Evolutionary conservation across 2,113 vertebrate genomes (phyloP), one percentile per base, ranked within the genome.

Genomic region (Excalfactoria chinensis): DNA sequence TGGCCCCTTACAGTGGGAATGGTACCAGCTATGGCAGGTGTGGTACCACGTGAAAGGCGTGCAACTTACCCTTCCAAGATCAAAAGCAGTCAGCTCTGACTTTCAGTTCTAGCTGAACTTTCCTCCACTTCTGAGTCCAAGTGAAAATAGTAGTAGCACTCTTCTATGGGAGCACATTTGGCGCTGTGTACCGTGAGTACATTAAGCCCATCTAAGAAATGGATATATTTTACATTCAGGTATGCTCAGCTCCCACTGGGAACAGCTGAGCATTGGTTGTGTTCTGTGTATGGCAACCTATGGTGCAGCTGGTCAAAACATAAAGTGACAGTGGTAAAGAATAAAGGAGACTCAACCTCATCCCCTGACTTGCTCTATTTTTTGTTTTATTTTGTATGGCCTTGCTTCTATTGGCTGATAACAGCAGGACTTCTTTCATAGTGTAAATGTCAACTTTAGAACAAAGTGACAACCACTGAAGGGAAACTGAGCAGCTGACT

Each of bases 61-160:
- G 32, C 0, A 0, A 28, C 18, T 37, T 21, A 25, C 1, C 1
- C 26, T 56, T 19, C n/a, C 16, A 17, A 37, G 28, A 32, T 32
- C 7, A 63, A 44, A 6, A 13, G 32, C 72, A 75, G 30, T 30
- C 6, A 34, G 5, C 44, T 83, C 64, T 84, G 41, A 32, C 56
- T 78, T 86, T 8, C 32, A 59, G 32, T 48, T 64, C 9, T 13
- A 51, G 46, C 26, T 0, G 2, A 71, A 43, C 0, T 0, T 67
- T 46, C 40, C 68, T 82, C 78, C 85, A 48, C 22, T 69, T 76
- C 49, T 0, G 2, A 83, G 64, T 73, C 77, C 26, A 63, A 76
- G 48, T 81, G 32, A 81, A 51, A 41, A 11, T 63, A 35, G 21
- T 64, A 19, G 32, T 12, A 11, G 66, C 55, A 20, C 16, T 51